Evolutionary conservation across 2,888 invertebrate genomes (phyloP), one percentile per base, ranked within the genome.

Genomic region (Drosophila pseudotalamancana): DNA sequence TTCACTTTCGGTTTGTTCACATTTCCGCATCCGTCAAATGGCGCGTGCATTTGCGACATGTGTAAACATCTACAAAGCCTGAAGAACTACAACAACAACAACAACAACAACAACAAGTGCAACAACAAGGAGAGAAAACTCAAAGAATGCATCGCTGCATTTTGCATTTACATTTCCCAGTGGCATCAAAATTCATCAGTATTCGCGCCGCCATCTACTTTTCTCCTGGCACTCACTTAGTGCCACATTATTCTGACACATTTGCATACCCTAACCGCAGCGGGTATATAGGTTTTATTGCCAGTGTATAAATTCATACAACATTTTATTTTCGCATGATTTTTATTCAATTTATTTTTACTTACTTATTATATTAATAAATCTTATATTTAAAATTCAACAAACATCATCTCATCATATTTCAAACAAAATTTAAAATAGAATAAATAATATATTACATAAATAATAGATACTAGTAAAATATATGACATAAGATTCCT

Each of bases 11-110:
- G 62, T 71, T 68, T 71, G 74, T 68, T 68, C 69, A 68, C 74
- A 71, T 71, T 71, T 71, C 63, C 74, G 74, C 19, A 54, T 67
- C 68, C 63, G 80, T 64, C 82, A 85, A 74, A 75, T 67, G 68
- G 66, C 56, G 75, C 71, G 66, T 82, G 80, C 74, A 80, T 68
- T 68, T 77, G 61, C 67, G 55, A 79, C 74, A 86, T 67, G 83
- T 78, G 83, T 72, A 69, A 70, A 56, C 50, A 70, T 45, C 48
- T 40, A 49, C 60, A 56, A 63, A 77, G 57, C 50, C 54, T 5
- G 60, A 53, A 64, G 18, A 57, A 37, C 48, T 34, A 39, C 29
- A 62, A 16, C 40, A 54, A 45, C 18, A 31, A 1, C 34, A 32
- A 46, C 49, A 27, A 18, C 29, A 57, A 25, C 12, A 40, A 11